phyloP scores from a whole-genome alignment of 2,113 vertebrate species.

The Phrynosoma platyrhinos region DNA sequence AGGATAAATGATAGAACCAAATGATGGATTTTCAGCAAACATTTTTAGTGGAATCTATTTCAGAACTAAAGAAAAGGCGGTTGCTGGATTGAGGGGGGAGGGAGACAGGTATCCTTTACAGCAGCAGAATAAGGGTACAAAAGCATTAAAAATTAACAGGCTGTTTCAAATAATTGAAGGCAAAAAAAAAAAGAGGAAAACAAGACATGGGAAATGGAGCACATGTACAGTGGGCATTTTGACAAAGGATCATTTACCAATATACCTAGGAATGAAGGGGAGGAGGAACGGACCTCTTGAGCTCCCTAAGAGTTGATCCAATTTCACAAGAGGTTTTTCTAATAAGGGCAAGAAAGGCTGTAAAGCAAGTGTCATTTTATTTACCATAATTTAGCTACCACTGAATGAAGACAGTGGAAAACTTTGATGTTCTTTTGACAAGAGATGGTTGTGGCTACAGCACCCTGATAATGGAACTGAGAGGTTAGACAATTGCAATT shows the following conservation, averaged over 20 bases:
- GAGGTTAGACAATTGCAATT: conserved; percentile 49
- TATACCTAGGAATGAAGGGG: conserved; percentile 40
- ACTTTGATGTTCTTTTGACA: conserved; percentile 55
- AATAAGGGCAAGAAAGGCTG: conserved; percentile 6
- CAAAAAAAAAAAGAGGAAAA: conserved; percentile 27
- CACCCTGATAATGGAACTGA: conserved; percentile 40
- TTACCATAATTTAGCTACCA: conserved; percentile 57
- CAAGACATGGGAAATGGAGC: conserved; percentile 22
- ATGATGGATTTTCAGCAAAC: conserved; percentile 58
- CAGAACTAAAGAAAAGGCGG: conserved; percentile 36
- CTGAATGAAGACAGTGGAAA: conserved; percentile 50
- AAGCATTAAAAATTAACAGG: conserved; percentile 63
- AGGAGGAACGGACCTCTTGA: conserved; percentile 26
- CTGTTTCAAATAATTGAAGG: conserved; percentile 64
- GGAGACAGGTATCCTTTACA: conserved; percentile 41
- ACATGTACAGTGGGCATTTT: conserved; percentile 56
- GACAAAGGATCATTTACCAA: conserved; percentile 48
- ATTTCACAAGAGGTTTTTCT: conserved; percentile 44
- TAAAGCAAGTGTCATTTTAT: conserved; percentile 46
- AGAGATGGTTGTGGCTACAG: conserved; percentile 19
- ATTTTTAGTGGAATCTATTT: conserved; percentile 63
- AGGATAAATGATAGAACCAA: conserved; percentile 50
- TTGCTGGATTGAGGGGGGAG: too few relatives aligned
- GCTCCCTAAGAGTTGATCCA: conserved; percentile 53
- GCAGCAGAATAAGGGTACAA: conserved; percentile 43